Conservation (phyloP, 1,140 invertebrate species). For the Pemphigus obesinymphae region DNA sequence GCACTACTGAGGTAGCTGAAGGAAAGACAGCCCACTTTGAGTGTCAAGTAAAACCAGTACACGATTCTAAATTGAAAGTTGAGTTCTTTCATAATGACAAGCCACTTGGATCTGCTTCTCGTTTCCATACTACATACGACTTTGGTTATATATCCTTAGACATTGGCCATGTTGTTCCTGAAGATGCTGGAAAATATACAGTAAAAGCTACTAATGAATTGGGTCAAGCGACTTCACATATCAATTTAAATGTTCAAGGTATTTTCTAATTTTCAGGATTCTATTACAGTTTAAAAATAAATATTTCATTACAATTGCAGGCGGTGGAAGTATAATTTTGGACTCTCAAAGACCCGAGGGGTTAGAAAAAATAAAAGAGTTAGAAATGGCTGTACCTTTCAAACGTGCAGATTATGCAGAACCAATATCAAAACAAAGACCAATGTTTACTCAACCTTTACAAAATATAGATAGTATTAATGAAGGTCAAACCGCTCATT, state of each 20-base stretch:
- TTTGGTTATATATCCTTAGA: conserved; percentile 93
- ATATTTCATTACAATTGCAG: conserved; percentile 44
- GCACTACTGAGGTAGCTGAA: conserved; percentile 77
- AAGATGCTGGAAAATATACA: conserved; percentile 91
- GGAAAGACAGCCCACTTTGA: conserved; percentile 86
- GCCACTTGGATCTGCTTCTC: conserved; percentile 74
- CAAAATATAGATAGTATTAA: conserved; percentile 84
- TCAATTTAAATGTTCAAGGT: conserved; percentile 65
- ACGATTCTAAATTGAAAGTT: conserved; percentile 82
- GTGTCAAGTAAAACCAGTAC: conserved; percentile 83
- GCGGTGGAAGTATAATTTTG: conserved; percentile 81
- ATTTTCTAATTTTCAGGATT: neutral
- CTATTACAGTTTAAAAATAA: neutral
- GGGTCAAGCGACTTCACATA: conserved; percentile 78
- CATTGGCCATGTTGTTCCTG: conserved; percentile 80
- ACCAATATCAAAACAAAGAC: conserved; percentile 79
- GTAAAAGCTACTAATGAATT: conserved; percentile 82
- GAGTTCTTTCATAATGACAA: conserved; percentile 90
- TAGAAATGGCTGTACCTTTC: conserved; percentile 78
- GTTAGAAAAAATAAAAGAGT: conserved; percentile 84
- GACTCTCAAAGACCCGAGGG: conserved; percentile 95
- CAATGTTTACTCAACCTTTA: conserved; percentile 90
- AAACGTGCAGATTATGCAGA: conserved; percentile 74
- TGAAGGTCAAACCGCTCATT: conserved; percentile 90
- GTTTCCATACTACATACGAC: conserved; percentile 90